phyloP scores from a whole-genome alignment of 2,888 invertebrate genomes.

The Drosophila cognata region DNA sequence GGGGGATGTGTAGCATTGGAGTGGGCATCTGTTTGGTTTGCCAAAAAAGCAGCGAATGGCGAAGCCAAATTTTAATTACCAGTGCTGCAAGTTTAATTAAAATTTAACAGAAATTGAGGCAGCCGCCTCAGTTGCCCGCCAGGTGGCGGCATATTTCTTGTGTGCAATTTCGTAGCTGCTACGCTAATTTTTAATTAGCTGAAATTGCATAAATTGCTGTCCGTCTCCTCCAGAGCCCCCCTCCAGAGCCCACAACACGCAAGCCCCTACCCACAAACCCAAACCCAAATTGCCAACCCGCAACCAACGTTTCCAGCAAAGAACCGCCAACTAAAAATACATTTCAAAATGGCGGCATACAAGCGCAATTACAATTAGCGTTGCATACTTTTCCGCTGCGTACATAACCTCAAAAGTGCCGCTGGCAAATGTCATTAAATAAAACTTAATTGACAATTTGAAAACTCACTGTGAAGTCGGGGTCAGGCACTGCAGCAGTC shows the following conservation, averaged over 20 bases:
- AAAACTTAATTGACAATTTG: constrained; percentile 82
- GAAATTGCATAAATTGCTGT: constrained; percentile 73
- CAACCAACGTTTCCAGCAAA: background rate
- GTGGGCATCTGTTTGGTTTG: constrained; percentile 66
- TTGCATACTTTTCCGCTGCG: constrained; percentile 70
- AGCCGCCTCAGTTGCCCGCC: constrained; percentile 40
- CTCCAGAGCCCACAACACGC: background rate
- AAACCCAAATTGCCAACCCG: background rate
- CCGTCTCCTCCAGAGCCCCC: constrained; percentile 4
- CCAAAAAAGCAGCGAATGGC: constrained; percentile 27
- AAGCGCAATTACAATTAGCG: constrained; percentile 72
- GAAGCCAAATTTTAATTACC: constrained; percentile 75
- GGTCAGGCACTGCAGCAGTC: constrained; percentile 66
- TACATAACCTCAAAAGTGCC: constrained; percentile 69
- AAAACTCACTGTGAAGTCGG: constrained; percentile 41
- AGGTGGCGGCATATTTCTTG: constrained; percentile 59
- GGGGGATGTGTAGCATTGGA: background rate
- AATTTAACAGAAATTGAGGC: constrained; percentile 63
- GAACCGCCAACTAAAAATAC: constrained; percentile 41
- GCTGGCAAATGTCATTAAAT: constrained; percentile 78
- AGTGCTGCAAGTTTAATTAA: constrained; percentile 73
- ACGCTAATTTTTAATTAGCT: constrained; percentile 79
- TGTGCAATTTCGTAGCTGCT: constrained; percentile 46
- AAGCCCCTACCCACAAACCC: background rate
- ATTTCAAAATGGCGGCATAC: constrained; percentile 72